Conservation (phyloP, 2,888 invertebrate genomes). For the Caprella mutica region DNA sequence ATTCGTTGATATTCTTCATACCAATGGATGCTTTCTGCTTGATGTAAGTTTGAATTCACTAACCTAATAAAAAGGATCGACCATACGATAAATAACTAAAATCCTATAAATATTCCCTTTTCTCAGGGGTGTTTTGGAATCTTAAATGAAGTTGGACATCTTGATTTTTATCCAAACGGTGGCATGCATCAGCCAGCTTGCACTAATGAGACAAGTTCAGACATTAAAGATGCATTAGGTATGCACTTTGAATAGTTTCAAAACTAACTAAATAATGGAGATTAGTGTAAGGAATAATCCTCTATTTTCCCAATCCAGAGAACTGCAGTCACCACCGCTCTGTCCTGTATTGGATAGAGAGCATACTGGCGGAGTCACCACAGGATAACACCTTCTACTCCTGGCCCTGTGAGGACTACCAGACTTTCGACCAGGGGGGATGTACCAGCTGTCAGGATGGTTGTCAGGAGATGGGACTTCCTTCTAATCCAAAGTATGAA, state of each 20-base stretch:
- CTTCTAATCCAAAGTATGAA: no score
- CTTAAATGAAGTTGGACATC: neutral
- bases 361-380: neutral
- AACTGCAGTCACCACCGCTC: constrained; percentile 5
- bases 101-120: neutral
- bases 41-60: neutral
- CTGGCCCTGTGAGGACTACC: constrained; percentile 5
- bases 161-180: constrained; percentile 12
- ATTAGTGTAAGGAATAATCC: neutral
- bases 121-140: constrained; percentile 6
- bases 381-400: constrained; percentile 2
- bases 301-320: neutral
- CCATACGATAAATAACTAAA: neutral
- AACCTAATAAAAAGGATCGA: neutral
- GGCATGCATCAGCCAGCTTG: constrained; percentile 6
- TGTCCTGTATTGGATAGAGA: constrained; percentile 7
- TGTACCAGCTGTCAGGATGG: constrained; percentile 5
- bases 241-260: neutral
- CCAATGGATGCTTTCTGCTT: neutral
- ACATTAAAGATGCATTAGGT: neutral
- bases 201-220: neutral
- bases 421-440: neutral
- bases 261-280: neutral
- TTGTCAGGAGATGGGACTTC: constrained; percentile 11
- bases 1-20: constrained; percentile 8